Base-by-base conservation (phyloP, 1,140 invertebrate species). In the Cyclargus thomasi region DNA sequence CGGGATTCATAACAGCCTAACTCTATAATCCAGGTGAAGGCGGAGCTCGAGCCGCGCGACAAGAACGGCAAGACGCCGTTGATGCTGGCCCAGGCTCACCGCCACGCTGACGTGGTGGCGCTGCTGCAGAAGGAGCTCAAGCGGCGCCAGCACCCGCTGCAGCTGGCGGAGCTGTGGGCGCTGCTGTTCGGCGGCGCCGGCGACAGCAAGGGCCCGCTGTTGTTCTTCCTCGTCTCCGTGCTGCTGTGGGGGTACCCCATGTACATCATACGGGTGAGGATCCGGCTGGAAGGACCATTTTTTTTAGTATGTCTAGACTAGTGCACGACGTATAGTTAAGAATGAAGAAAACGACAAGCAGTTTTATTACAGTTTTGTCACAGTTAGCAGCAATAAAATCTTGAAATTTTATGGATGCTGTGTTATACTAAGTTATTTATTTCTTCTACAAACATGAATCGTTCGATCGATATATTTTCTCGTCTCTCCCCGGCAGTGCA, bases 21-120 rank as follows among this genome's bases (percentile, higher is more conserved):
- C 29, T 35, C 6, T 29, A 29, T 29, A 2, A 6, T 88, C 64
- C 71, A 95, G 93, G 96, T 95, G 74, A 95, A 95, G 80, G 95
- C 96, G 16, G 96, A 97, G 76, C 84, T 98, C 62, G 95, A 97
- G 75, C 94, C 96, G 0, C 91, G 94, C 3, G 97, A 98, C 79
- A 97, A 97, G 83, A 98, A 98, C 89, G 96, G 96, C 1, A 97
- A 97, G 90, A 98, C 96, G 0, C 97, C 97, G 0, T 83, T 97
- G 14, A 95, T 97, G 92, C 86, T 98, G 59, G 97, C 97, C 0
- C 94, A 95, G 79, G 96, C 96, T 64, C 95, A 97, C 79, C 93
- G 96, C 21, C 96, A 98, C 82, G 93, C 93, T 18, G 95, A 97
- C 73, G 95, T 98, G 36, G 94, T 97, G 1, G 93, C 95, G 67